phyloP scores from a whole-genome alignment of 2,113 vertebrate species.

The Saccopteryx leptura region DNA sequence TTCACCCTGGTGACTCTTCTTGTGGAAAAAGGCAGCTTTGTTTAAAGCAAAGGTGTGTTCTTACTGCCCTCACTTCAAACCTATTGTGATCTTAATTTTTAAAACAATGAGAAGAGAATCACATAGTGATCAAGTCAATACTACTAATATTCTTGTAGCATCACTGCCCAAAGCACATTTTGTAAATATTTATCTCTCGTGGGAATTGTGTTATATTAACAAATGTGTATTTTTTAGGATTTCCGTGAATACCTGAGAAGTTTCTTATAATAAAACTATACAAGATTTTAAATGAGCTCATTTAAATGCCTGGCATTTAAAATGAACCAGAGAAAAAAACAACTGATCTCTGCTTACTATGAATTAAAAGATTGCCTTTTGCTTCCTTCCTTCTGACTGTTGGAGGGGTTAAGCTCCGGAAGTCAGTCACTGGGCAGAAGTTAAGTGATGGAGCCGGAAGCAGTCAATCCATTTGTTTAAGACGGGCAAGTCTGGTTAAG shows the following conservation, averaged over 20 bases:
- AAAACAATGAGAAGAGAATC: neutral
- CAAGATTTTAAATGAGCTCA: neutral
- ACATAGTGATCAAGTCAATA: neutral
- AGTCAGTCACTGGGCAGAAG: conserved; percentile 19
- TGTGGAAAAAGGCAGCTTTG: conserved; percentile 56
- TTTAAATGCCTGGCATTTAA: conserved; percentile 53
- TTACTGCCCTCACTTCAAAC: neutral
- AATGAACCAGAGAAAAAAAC: conserved; percentile 1
- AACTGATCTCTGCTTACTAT: conserved; percentile 42
- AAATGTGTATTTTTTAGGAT: neutral
- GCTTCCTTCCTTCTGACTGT: neutral
- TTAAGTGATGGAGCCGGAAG: conserved; percentile 44
- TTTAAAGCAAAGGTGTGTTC: conserved; percentile 32
- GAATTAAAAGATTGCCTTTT: conserved; percentile 69
- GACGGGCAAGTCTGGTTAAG: neutral
- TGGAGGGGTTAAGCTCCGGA: conserved; percentile 40
- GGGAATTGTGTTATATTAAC: conserved; percentile 23
- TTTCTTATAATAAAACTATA: conserved; percentile 28
- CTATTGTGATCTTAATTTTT: neutral
- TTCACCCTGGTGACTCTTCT: conserved; percentile 31
- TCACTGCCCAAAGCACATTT: conserved; percentile 36
- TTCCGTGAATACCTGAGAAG: conserved; percentile 17
- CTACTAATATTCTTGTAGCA: conserved; percentile 25
- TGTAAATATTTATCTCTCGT: conserved; percentile 29
- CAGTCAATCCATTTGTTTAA: conserved; percentile 50